phyloP scores from a whole-genome alignment of 2,113 vertebrate genomes.

The Baryphthengus martii region DNA sequence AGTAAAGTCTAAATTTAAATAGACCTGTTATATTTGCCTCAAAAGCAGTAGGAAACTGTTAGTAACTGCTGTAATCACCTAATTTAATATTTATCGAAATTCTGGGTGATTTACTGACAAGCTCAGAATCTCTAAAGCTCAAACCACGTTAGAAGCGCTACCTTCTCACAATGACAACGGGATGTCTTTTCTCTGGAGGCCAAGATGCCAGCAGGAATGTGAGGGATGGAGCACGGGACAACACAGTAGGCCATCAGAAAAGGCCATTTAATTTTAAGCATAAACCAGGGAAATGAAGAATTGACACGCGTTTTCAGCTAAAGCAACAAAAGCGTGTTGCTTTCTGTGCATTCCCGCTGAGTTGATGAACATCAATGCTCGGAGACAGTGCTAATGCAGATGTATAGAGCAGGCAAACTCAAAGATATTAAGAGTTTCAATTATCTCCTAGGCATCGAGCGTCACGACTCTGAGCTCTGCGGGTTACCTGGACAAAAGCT shows the following conservation, averaged over 20 bases:
- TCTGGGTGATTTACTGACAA: background rate
- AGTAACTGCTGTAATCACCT: background rate
- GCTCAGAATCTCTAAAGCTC: background rate
- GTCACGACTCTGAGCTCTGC: background rate
- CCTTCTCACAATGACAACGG: background rate
- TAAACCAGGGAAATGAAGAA: background rate
- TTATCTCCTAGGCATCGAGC: background rate
- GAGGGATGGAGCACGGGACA: background rate
- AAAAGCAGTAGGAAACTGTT: background rate
- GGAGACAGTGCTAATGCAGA: background rate
- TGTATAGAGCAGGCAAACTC: background rate
- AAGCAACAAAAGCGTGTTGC: background rate
- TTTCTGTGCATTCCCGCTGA: background rate
- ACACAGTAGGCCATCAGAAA: background rate
- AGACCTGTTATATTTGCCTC: background rate
- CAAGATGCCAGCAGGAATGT: background rate
- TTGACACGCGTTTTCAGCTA: background rate
- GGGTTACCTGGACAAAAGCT: slow-evolving; percentile 15
- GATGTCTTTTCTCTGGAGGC: background rate
- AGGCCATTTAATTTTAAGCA: background rate
- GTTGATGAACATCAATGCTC: background rate
- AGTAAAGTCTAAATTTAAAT: background rate
- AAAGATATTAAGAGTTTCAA: background rate
- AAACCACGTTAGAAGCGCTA: background rate
- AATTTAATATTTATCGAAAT: background rate